A percentile compares a stretch with the other conserved stretches of the same genome.
Evolutionary conservation across 2,797 vertebrate species (phyloP).

Genomic region (Propithecus perrieri): DNA sequence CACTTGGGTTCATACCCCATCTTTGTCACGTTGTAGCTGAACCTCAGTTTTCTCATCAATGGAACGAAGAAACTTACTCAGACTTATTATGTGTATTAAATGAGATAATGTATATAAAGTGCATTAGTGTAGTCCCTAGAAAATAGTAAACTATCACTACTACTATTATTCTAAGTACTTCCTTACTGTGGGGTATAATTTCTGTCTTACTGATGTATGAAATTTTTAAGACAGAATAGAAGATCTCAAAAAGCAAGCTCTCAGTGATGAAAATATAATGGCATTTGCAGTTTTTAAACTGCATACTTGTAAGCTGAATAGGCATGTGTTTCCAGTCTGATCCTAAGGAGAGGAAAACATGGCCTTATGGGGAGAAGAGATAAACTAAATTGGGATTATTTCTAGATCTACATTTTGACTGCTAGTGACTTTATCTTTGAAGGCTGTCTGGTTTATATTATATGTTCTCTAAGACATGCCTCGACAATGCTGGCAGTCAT

Average conservation of each 20-base stretch:
- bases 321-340: neutral
- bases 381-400: neutral
- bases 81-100: neutral
- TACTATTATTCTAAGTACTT: neutral
- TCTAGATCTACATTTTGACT: neutral
- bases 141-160: neutral
- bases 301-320: neutral
- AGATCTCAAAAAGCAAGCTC: conserved; percentile 22
- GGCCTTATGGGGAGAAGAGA: neutral
- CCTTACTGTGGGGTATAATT: neutral
- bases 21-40: neutral
- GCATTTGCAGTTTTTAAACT: conserved; percentile 5
- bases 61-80: neutral
- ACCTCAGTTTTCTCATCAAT: neutral
- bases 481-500: neutral
- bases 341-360: neutral
- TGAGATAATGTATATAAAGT: neutral
- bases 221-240: conserved; percentile 6
- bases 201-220: neutral
- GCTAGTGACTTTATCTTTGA: neutral
- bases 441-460: neutral
- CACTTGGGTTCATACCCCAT: neutral
- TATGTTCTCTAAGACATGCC: neutral
- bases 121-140: neutral
- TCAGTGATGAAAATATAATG: neutral